Conservation (phyloP, 2,888 invertebrate species). For the Osmoderma eremita region DNA sequence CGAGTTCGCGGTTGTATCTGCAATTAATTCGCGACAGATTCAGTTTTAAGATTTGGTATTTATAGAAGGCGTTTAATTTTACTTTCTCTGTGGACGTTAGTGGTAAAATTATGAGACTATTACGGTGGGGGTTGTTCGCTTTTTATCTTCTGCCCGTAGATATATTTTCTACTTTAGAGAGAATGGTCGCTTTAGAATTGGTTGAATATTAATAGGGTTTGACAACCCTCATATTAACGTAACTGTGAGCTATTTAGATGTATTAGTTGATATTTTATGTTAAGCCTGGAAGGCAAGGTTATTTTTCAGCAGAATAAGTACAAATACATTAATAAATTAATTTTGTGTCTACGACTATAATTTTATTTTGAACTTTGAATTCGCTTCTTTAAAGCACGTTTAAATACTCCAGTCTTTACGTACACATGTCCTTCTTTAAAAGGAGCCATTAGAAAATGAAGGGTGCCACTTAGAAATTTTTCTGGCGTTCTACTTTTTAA, state of each 20-base stretch:
- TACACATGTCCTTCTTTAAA: no score
- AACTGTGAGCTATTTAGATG: not conserved
- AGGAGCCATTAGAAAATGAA: no score
- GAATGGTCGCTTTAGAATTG: constrained; percentile 13
- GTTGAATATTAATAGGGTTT: constrained; percentile 11
- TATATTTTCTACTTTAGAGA: constrained; percentile 24
- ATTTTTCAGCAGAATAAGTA: no score
- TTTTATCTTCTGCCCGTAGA: constrained; percentile 4
- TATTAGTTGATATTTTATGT: not conserved
- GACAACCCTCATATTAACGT: not conserved
- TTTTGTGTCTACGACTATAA: no score
- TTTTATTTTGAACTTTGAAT: no score
- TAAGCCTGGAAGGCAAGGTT: no score
- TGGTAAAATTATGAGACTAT: constrained; percentile 32
- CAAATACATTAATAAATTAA: no score
- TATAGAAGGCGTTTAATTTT: constrained; percentile 35
- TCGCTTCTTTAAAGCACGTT: no score
- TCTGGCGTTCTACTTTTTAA: no score
- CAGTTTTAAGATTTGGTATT: constrained; percentile 38
- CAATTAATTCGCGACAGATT: constrained; percentile 42
- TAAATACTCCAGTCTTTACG: no score
- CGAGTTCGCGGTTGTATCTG: constrained; percentile 39
- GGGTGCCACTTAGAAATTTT: no score
- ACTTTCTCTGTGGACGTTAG: constrained; percentile 36
- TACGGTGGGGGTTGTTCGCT: constrained; percentile 27